A percentile compares a stretch with the other conserved stretches of the same genome.
Evolutionary conservation across 2,113 vertebrate species (phyloP).

Genomic region (Trematocara variabile): DNA sequence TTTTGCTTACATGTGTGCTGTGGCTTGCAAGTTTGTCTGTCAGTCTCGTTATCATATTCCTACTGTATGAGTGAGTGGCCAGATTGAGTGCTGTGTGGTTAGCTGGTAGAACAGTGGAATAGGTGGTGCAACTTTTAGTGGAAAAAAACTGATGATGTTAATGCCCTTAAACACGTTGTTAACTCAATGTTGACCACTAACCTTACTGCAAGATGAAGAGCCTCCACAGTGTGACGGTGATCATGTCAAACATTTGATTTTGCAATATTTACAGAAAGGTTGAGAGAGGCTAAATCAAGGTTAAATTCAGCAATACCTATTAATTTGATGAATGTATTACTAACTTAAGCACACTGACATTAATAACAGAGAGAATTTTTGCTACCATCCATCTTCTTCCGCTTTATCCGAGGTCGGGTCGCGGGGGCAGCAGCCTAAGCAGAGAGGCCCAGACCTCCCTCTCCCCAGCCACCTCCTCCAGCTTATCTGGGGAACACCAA

Average conservation of each 20-base stretch:
- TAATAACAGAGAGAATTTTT: neutral
- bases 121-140: neutral
- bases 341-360: neutral
- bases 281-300: neutral
- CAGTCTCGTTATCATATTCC: neutral
- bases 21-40: slow-evolving; percentile 14
- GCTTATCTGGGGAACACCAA: neutral
- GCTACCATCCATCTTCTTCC: rapidly evolving
- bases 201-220: rapidly evolving
- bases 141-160: neutral
- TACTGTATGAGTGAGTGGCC: neutral
- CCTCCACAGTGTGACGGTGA: neutral
- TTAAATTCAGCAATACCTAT: neutral
- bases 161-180: neutral
- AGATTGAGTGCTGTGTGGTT: neutral
- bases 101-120: neutral
- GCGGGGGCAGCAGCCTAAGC: neutral
- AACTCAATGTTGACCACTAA: neutral
- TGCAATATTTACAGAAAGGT: neutral
- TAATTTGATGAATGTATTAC: neutral
- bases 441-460: neutral
- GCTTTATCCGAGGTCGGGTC: neutral
- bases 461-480: neutral
- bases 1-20: slow-evolving; percentile 13
- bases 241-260: neutral